phyloP scores from a whole-genome alignment of 1,140 invertebrate species.

The Rhyzopertha dominica region DNA sequence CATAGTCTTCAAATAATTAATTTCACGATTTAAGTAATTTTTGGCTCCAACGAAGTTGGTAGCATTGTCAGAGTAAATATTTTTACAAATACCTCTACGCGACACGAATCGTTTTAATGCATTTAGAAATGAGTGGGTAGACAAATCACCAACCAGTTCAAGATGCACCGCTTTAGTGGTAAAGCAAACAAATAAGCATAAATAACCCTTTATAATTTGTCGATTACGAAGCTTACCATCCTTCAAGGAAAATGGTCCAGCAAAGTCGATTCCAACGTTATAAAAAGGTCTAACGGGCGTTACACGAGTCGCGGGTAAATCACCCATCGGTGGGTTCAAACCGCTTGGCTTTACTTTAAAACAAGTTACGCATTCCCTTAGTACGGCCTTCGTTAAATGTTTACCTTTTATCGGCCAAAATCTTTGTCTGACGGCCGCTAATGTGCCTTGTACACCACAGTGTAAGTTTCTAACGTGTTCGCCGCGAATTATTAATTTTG shows the following conservation, averaged over 20 bases:
- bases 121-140: constrained; percentile 9
- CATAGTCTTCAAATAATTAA: too few relatives aligned
- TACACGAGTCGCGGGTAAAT: constrained; percentile 27
- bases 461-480: constrained; percentile 28
- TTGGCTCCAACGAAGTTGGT: too few relatives aligned
- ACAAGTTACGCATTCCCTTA: constrained; percentile 33
- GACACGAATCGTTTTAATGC: constrained; percentile 3
- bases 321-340: constrained; percentile 32
- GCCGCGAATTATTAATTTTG: constrained; percentile 25
- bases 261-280: constrained; percentile 42
- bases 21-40: too few relatives aligned
- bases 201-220: constrained; percentile 21
- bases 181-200: constrained; percentile 28
- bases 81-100: constrained; percentile 4
- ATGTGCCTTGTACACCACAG: constrained; percentile 19
- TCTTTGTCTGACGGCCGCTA: constrained; percentile 13
- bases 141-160: constrained; percentile 24
- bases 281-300: constrained; percentile 34
- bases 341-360: constrained; percentile 20
- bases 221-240: constrained; percentile 14
- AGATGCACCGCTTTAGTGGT: constrained; percentile 22
- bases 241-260: constrained; percentile 36
- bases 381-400: constrained; percentile 15
- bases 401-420: constrained; percentile 18
- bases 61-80: too few relatives aligned